Conservation (phyloP, 2,113 vertebrate genomes). For the Atractosteus spatula region DNA sequence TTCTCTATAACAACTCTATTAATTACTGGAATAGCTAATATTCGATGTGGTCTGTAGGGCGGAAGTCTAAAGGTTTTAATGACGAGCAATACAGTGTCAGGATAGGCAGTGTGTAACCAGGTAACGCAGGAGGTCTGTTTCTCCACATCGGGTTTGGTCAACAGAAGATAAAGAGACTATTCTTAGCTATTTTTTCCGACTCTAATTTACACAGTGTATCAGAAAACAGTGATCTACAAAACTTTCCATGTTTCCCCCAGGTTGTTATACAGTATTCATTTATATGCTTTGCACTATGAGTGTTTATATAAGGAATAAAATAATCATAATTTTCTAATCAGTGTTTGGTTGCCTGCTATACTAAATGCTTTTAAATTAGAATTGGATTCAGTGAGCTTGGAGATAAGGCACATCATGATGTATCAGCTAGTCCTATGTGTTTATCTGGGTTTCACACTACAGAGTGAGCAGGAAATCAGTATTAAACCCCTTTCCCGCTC, state of each 20-base stretch:
- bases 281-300: slow-evolving; percentile 7
- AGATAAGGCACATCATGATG: slow-evolving; percentile 56
- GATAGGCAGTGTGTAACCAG: neutral
- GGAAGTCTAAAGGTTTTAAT: too few relatives aligned
- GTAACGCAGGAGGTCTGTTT: slow-evolving; percentile 6
- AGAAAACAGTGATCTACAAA: neutral
- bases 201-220: neutral
- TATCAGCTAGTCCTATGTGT: neutral
- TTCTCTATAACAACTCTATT: too few relatives aligned
- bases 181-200: too few relatives aligned
- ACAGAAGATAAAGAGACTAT: neutral
- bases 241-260: neutral
- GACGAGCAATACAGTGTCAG: neutral
- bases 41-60: too few relatives aligned
- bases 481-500: neutral
- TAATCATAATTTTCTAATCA: slow-evolving; percentile 53
- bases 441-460: neutral
- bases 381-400: slow-evolving; percentile 26
- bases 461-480: neutral
- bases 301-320: slow-evolving; percentile 42
- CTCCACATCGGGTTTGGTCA: neutral
- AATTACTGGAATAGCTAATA: too few relatives aligned
- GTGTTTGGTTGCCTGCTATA: neutral
- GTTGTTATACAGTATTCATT: neutral
- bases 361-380: neutral